A percentile compares a stretch with the other conserved stretches of the same genome.
Evolutionary conservation across 2,888 invertebrate genomes (phyloP).

Genomic region (Cerastoderma edule): DNA sequence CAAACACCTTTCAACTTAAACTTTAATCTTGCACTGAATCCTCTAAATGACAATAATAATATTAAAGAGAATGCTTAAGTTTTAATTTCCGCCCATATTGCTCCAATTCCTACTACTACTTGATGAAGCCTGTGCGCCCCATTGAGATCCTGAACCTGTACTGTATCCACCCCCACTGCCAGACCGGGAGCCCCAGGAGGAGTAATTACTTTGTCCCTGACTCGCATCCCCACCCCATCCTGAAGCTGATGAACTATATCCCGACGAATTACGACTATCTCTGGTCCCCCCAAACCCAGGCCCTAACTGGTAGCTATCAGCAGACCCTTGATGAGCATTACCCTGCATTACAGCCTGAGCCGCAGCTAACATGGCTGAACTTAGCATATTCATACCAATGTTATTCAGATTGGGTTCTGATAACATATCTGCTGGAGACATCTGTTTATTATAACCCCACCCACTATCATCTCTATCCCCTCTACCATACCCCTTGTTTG

Average conservation of each 20-base stretch:
- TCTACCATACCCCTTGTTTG: neutral
- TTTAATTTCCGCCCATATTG: conserved; percentile 7
- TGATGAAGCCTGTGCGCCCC: conserved; percentile 30
- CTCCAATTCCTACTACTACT: conserved; percentile 32
- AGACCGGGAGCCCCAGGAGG: conserved; percentile 47
- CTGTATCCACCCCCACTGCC: conserved; percentile 44
- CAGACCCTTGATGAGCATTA: conserved; percentile 19
- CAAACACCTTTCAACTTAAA: no score
- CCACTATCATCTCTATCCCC: conserved; percentile 16
- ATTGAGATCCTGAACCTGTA: conserved; percentile 20
- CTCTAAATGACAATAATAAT: neutral
- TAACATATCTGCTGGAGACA: no score
- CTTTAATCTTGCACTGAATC: no score
- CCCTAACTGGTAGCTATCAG: conserved; percentile 55
- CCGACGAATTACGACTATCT: conserved; percentile 45
- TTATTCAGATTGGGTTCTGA: conserved; percentile 59
- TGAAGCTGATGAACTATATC: neutral
- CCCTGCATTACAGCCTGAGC: conserved; percentile 77
- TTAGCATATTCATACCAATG: conserved; percentile 77
- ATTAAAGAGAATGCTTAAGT: neutral
- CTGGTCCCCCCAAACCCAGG: conserved; percentile 63
- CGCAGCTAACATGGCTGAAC: conserved; percentile 78
- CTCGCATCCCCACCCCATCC: conserved; percentile 35
- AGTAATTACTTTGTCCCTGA: conserved; percentile 27
- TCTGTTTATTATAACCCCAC: conserved; percentile 19